phyloP scores from a whole-genome alignment of 92 coral and sea anemone species.

The Parazoanthus darwini region DNA sequence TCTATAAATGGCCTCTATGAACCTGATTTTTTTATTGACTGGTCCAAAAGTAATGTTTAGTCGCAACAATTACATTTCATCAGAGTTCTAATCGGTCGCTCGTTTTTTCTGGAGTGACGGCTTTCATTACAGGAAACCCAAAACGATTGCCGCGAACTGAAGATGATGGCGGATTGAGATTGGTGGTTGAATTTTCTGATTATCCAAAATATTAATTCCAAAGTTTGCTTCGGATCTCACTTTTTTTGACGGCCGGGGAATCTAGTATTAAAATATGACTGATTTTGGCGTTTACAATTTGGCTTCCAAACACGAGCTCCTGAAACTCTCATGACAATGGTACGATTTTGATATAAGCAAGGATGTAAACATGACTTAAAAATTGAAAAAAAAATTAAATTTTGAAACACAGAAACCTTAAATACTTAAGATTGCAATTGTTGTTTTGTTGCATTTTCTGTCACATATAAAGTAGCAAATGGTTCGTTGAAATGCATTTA shows the following conservation, averaged over 20 bases:
- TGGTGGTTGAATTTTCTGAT: not conserved
- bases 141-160: not conserved
- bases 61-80: not conserved
- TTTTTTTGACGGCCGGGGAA: not conserved
- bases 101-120: not conserved
- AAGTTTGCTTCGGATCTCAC: not conserved
- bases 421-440: not conserved
- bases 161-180: not conserved
- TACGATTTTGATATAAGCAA: not conserved
- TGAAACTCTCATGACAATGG: not conserved
- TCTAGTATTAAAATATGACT: not conserved
- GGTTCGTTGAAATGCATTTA: not conserved
- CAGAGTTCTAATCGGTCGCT: not conserved
- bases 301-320: not conserved
- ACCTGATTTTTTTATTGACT: not conserved
- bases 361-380: slow-evolving; percentile 10
- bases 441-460: not conserved
- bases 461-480: not conserved
- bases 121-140: not conserved
- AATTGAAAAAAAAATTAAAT: not conserved
- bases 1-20: not conserved
- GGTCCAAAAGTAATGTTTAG: not conserved
- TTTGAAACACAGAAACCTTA: not conserved
- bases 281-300: not conserved
- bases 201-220: not conserved